Evolutionary conservation across 2,797 vertebrate species (phyloP).

Genomic region (Linurgus olivaceus): DNA sequence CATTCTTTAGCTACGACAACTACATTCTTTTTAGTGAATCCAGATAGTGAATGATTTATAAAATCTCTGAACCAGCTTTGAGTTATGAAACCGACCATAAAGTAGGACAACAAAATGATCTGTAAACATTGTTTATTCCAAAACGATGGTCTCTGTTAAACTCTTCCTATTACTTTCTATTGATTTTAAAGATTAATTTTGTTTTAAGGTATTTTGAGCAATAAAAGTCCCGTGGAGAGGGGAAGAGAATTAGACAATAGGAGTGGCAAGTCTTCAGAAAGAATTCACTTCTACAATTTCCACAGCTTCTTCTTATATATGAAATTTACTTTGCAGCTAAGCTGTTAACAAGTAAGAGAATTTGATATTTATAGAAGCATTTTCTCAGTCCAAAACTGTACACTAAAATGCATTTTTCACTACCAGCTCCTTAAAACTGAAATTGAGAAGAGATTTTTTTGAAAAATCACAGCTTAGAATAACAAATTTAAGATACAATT

Average conservation of each 20-base stretch:
- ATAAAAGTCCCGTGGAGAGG: background rate
- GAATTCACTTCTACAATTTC: background rate
- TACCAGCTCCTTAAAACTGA: background rate
- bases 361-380: background rate
- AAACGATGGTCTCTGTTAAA: background rate
- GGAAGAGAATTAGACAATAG: background rate
- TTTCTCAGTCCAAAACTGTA: background rate
- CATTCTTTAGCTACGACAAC: slow-evolving; percentile 52
- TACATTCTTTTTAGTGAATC: slow-evolving; percentile 59
- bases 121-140: slow-evolving; percentile 1
- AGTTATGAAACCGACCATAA: slow-evolving; percentile 66
- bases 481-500: background rate
- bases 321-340: background rate
- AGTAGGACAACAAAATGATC: slow-evolving; percentile 18
- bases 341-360: background rate
- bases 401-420: background rate
- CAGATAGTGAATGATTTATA: slow-evolving; percentile 63
- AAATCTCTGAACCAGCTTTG: slow-evolving; percentile 41
- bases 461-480: background rate
- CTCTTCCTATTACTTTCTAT: background rate
- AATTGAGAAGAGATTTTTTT: background rate
- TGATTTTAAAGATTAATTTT: slow-evolving; percentile 20
- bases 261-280: background rate
- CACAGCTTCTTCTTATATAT: background rate
- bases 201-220: background rate